Evolutionary conservation across 2,888 invertebrate species (phyloP), one percentile per base, ranked within the genome.

Genomic region (Metallyticus violacea): DNA sequence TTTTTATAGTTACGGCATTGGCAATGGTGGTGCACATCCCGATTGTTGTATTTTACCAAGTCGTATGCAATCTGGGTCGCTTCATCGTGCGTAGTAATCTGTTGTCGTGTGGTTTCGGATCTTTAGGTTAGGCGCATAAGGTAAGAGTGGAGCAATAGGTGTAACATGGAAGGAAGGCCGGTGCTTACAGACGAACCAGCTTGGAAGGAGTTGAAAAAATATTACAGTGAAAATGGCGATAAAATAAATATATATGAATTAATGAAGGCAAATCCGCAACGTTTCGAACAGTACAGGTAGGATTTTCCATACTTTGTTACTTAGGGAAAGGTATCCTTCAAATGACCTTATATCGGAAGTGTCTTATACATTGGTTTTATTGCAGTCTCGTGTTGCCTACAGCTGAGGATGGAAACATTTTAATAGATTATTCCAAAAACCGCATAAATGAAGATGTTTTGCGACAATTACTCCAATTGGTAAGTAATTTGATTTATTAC

Each of bases 401-500:
- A 0, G 97, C 97, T 6, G 93, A 94, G 87, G 97, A 98, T 93
- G 99, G 99, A 7, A 96, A 97, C 29, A 96, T 99, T 90, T 93
- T 99, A 77, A 91, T 99, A 90, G 99, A 99, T 92, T 99, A 96
- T 92, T 99, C 99, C 22, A 99, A 99, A 93, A 99, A 99, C 92
- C 94, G 98, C 80, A 93, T 99, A 88, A 95, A 97, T 90, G 94
- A 95, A 26, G 95, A 96, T 88, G 94, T 95, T 6, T 93, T 98
- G 91, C 91, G 93, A 9, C 91, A 97, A 26, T 94, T 99, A 1
- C 92, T 99, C 88, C 94, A 97, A 88, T 92, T 99, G 93, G 98
- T 98, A 86, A 94, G 94, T 90, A 62, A 86, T n/a, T 77, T 76
- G 81, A 22, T 81, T 79, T 22, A 9, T 7, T 27, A 4, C 26